Percentiles rank a stretch among this genome's conserved stretches.
Conservation (phyloP, 2,797 vertebrate species). For the Hemitrygon akajei region DNA sequence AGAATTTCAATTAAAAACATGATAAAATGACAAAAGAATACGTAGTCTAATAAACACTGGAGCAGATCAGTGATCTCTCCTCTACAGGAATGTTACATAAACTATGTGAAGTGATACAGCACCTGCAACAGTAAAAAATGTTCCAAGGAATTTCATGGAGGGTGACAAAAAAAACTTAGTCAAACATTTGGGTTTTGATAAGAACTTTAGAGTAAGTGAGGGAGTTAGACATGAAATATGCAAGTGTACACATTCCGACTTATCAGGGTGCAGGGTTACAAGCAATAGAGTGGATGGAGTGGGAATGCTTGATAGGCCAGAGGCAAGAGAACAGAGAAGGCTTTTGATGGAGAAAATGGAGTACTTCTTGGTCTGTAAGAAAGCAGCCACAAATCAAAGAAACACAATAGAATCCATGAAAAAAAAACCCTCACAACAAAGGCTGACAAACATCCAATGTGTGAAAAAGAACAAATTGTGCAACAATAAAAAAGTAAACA, state of each 20-base stretch:
- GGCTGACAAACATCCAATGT: too few relatives aligned
- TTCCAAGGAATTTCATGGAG: not conserved
- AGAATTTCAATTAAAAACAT: not conserved
- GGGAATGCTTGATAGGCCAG: not conserved
- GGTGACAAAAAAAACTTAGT: not conserved
- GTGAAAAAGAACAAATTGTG: too few relatives aligned
- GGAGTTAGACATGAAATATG: not conserved
- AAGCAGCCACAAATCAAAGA: too few relatives aligned
- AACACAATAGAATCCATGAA: too few relatives aligned
- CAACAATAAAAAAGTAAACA: too few relatives aligned
- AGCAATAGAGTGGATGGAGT: not conserved
- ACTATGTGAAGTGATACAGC: not conserved
- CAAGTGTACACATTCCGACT: too few relatives aligned
- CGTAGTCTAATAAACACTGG: too few relatives aligned
- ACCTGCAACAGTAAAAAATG: not conserved
- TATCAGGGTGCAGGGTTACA: not conserved
- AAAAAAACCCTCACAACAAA: too few relatives aligned
- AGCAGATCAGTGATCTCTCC: not conserved
- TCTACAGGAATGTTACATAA: not conserved
- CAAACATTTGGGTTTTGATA: not conserved
- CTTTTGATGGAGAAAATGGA: not conserved
- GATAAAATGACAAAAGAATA: not conserved
- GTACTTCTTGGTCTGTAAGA: not conserved
- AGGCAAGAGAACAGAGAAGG: not conserved
- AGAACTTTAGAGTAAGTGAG: not conserved